These are phyloP conservation scores for Dryadula phaetusa DNA, from an alignment of 2,888 invertebrate species.

Conservation along the genomic window DNA sequence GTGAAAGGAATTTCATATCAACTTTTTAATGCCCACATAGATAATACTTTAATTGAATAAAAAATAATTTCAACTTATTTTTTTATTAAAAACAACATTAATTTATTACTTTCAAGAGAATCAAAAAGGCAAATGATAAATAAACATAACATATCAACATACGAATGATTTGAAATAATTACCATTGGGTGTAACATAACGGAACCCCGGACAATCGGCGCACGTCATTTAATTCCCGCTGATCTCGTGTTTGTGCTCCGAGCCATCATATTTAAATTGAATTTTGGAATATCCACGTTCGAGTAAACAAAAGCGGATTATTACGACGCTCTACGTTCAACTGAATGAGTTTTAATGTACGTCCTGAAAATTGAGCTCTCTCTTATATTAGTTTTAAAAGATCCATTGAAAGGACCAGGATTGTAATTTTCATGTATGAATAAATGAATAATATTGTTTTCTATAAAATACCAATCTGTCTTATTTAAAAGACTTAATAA, in stretches of 20 bases:
- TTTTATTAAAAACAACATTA: not conserved
- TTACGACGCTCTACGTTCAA: constrained; percentile 57
- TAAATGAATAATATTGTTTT: not conserved
- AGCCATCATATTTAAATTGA: constrained; percentile 82
- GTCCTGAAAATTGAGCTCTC: constrained; percentile 59
- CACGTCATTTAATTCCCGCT: constrained; percentile 78
- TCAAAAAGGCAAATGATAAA: not conserved
- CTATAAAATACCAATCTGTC: not conserved
- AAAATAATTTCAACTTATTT: too few species aligned
- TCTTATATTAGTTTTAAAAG: constrained; percentile 32
- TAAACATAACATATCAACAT: not conserved
- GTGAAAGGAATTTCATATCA: too few species aligned
- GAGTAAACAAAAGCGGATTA: constrained; percentile 71
- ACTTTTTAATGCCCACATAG: too few species aligned
- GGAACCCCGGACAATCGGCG: constrained; percentile 60
- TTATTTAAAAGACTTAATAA: not conserved
- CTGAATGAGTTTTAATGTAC: constrained; percentile 59
- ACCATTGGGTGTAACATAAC: not conserved
- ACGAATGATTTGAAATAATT: constrained; percentile 16
- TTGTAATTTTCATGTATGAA: not conserved
- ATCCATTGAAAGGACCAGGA: constrained; percentile 2
- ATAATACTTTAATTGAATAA: too few species aligned
- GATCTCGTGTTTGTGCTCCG: constrained; percentile 78
- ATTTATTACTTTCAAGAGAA: not conserved
- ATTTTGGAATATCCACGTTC: constrained; percentile 71